Evolutionary conservation across 2,797 vertebrate genomes (phyloP).

Genomic region (Coracias cyanogaster): DNA sequence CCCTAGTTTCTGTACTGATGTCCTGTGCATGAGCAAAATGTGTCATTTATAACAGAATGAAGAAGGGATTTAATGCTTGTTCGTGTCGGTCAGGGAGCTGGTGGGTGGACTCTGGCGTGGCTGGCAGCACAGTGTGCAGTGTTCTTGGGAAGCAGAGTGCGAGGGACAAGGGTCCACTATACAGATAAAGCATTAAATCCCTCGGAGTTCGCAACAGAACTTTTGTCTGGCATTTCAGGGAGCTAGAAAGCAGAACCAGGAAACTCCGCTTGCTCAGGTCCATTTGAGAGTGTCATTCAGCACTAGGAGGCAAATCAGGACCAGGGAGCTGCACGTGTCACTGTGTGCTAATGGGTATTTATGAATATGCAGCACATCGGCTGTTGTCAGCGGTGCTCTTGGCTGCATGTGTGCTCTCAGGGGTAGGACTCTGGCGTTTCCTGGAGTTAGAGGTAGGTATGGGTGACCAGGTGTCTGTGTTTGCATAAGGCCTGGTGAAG

Average conservation of each 20-base stretch:
- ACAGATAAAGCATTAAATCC: neutral
- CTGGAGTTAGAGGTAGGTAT: neutral
- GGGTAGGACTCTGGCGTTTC: neutral
- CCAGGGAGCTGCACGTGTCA: neutral
- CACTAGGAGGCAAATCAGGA: neutral
- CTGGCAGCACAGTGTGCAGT: neutral
- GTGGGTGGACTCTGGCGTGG: neutral
- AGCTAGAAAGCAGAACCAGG: neutral
- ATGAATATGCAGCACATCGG: neutral
- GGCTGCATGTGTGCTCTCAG: neutral
- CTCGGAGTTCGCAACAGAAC: neutral
- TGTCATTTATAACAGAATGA: neutral
- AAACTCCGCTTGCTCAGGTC: neutral
- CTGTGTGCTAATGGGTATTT: neutral
- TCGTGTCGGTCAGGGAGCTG: neutral
- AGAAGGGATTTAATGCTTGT: neutral
- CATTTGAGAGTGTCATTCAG: neutral
- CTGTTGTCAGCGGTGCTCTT: neutral
- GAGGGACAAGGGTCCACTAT: fast-evolving
- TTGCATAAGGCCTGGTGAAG: neutral
- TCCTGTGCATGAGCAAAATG: neutral
- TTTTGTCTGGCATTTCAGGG: neutral
- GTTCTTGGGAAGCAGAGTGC: neutral
- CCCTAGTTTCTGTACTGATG: neutral
- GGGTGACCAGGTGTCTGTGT: neutral